Percentiles rank a stretch among this genome's conserved stretches.
phyloP scores from a whole-genome alignment of 2,797 vertebrate genomes.

The Todus mexicanus region DNA sequence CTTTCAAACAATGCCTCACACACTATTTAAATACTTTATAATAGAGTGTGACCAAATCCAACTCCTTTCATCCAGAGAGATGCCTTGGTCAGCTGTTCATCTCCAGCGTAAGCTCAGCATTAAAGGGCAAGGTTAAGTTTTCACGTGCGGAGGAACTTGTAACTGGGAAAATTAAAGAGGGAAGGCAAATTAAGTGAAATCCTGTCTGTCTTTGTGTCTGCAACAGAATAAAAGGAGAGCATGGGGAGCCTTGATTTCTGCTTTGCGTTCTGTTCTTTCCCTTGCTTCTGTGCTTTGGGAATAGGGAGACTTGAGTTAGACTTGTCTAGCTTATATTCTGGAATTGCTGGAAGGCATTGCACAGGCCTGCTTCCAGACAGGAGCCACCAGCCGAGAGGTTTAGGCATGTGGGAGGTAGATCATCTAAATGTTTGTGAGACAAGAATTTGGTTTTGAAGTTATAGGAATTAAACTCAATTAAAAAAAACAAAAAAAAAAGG shows the following conservation, averaged over 20 bases:
- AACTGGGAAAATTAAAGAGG: neutral
- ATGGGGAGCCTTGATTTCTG: neutral
- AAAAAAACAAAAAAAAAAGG: neutral
- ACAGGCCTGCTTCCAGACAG: too few species aligned
- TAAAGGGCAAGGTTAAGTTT: neutral
- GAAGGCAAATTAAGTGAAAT: neutral
- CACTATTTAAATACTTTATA: neutral
- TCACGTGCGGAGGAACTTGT: neutral
- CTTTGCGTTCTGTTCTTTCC: neutral
- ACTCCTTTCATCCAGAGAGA: neutral
- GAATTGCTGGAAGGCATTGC: accelerated
- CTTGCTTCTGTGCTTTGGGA: neutral
- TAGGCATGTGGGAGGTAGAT: too few species aligned
- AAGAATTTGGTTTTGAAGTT: neutral
- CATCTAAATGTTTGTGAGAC: neutral
- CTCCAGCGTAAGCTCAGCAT: neutral
- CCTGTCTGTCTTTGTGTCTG: neutral
- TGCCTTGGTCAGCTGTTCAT: neutral
- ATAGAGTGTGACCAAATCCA: neutral
- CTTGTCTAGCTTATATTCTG: neutral
- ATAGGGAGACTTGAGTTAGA: neutral
- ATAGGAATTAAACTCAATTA: neutral
- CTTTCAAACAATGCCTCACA: neutral
- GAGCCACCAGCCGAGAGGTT: too few species aligned
- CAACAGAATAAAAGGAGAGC: neutral